Evolutionary conservation across 2,113 vertebrate species (phyloP).

Genomic region (Eretmochelys imbricata): DNA sequence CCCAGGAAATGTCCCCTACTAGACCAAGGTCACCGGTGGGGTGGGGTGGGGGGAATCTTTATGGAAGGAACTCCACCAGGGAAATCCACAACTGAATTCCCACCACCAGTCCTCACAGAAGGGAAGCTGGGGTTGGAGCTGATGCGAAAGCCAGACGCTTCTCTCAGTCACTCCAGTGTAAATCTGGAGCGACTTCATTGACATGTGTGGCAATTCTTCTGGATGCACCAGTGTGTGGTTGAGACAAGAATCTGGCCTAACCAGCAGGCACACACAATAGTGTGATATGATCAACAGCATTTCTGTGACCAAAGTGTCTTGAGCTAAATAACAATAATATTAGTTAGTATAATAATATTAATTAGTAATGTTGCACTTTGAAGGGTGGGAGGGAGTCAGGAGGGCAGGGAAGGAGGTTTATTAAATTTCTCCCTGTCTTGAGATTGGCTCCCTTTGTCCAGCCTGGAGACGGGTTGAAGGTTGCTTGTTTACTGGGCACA

Average conservation of each 20-base stretch:
- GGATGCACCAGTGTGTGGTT: neutral
- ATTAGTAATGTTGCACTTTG: neutral
- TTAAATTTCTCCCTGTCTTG: rapidly evolving
- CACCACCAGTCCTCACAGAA: neutral
- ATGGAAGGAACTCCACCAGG: neutral
- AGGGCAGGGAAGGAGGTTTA: neutral
- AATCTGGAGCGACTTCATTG: neutral
- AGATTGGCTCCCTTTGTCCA: neutral
- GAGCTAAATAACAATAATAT: neutral
- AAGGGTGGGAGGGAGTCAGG: neutral
- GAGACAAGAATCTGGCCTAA: neutral
- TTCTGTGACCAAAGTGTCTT: neutral
- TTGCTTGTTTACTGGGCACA: neutral
- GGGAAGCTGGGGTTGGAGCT: neutral
- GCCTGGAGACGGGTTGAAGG: neutral
- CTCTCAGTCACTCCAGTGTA: neutral
- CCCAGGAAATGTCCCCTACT: neutral
- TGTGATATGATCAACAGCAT: neutral
- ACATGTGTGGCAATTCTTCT: no score
- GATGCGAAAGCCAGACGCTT: neutral
- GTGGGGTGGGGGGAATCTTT: neutral
- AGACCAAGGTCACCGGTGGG: neutral
- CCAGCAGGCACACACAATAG: neutral
- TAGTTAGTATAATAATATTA: no score
- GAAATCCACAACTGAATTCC: neutral